These are phyloP conservation scores for Zoroaster sp. DNA, from an alignment of 53 echinoderm and acorn worm genomes.

Conservation along the genomic window DNA sequence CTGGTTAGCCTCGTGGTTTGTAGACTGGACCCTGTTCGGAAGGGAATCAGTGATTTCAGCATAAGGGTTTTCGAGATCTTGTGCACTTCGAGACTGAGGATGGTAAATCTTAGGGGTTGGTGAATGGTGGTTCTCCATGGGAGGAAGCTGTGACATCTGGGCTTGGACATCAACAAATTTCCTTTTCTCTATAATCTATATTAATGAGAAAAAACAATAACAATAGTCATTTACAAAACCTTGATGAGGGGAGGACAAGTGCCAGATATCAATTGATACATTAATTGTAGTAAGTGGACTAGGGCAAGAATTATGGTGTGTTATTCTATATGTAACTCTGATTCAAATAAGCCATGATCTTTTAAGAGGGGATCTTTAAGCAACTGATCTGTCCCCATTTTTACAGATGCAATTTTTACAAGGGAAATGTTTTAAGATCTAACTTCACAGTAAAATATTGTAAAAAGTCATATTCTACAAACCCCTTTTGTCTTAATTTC, in stretches of 20 bases:
- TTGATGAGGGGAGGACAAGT: not conserved
- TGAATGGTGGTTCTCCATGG: not conserved
- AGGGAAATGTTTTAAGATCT: too few relatives aligned
- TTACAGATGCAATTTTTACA: too few relatives aligned
- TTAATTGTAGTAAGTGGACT: not conserved
- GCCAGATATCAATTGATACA: not conserved
- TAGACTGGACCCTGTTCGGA: conserved; percentile 36
- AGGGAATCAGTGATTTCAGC: conserved; percentile 76
- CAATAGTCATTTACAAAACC: not conserved
- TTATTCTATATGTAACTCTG: not conserved
- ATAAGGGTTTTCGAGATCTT: conserved; percentile 73
- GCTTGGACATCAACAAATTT: conserved; percentile 32
- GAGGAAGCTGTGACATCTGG: conserved; percentile 37
- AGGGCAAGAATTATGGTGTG: not conserved
- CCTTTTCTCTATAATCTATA: conserved; percentile 13
- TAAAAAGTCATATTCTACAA: too few relatives aligned
- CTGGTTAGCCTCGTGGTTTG: not conserved
- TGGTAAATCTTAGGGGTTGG: not conserved
- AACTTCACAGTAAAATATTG: too few relatives aligned
- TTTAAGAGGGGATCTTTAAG: too few relatives aligned
- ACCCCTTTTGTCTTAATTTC: too few relatives aligned
- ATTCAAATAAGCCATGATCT: too few relatives aligned
- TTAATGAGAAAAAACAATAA: not conserved
- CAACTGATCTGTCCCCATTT: too few relatives aligned
- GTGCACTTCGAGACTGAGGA: not conserved